These are phyloP conservation scores for Drosophila tropicalis DNA, from an alignment of 1,140 invertebrate genomes.

Conservation along the genomic window DNA sequence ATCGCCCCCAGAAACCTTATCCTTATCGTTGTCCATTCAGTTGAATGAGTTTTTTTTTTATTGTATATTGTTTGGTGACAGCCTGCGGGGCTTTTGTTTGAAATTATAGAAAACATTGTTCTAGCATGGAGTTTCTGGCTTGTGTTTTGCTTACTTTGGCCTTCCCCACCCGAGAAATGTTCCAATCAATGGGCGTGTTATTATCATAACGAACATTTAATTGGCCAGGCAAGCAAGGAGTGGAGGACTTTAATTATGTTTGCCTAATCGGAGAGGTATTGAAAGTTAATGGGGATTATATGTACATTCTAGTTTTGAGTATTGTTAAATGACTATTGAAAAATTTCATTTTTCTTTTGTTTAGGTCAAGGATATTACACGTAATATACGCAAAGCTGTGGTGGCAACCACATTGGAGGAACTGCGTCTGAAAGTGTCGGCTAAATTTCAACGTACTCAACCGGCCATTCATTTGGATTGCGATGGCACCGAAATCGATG, in stretches of 20 bases:
- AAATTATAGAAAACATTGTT: slow-evolving; percentile 65
- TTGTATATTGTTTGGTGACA: slow-evolving; percentile 23
- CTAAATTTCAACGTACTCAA: slow-evolving; percentile 86
- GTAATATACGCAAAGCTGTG: slow-evolving; percentile 91
- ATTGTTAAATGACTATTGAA: not conserved
- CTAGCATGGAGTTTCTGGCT: slow-evolving; percentile 19
- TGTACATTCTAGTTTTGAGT: not conserved
- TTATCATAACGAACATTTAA: slow-evolving; percentile 29
- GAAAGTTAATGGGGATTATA: not conserved
- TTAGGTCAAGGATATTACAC: slow-evolving; percentile 86
- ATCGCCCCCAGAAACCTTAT: slow-evolving; percentile 21
- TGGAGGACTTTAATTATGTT: not conserved
- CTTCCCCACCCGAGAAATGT: not conserved
- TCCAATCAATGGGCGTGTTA: slow-evolving; percentile 22
- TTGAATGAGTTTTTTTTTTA: slow-evolving; percentile 57
- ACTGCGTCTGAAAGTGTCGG: slow-evolving; percentile 87
- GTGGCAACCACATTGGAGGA: slow-evolving; percentile 90
- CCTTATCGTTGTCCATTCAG: slow-evolving; percentile 51
- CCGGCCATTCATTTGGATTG: slow-evolving; percentile 91
- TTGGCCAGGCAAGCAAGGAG: not conserved
- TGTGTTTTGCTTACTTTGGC: slow-evolving; percentile 18
- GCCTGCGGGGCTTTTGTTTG: slow-evolving; percentile 24
- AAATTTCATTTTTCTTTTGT: not conserved
- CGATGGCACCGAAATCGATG: slow-evolving; percentile 94
- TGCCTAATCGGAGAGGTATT: not conserved